These are phyloP conservation scores for Antechinus stuartii DNA, from an alignment of 2,113 vertebrate genomes.

Conservation along the genomic window DNA sequence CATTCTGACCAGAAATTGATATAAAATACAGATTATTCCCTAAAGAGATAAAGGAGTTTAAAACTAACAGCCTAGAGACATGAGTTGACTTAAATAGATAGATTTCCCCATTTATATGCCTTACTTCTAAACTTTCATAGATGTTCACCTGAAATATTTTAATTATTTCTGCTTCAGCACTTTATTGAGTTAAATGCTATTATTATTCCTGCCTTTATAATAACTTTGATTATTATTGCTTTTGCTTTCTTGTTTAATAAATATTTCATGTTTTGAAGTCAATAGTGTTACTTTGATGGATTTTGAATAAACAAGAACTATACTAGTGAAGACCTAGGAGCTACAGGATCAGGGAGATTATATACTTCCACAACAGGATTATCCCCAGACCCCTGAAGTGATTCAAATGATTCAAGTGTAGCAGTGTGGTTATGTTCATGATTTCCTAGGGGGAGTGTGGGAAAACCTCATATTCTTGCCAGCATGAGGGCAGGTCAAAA, in stretches of 20 bases:
- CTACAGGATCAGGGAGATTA: neutral
- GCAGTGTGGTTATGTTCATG: too few relatives aligned
- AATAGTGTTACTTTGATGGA: neutral
- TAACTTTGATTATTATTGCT: neutral
- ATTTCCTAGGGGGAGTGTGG: neutral
- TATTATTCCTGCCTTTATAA: neutral
- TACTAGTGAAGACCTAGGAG: neutral
- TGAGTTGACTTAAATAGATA: neutral
- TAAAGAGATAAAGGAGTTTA: neutral
- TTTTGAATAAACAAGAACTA: neutral
- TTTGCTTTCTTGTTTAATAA: neutral
- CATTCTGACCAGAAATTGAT: neutral
- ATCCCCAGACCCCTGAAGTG: neutral
- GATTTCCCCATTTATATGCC: neutral
- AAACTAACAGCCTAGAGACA: neutral
- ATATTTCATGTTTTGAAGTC: neutral
- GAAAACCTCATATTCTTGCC: neutral
- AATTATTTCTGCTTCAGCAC: neutral
- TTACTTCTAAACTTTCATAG: neutral
- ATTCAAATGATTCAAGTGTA: neutral
- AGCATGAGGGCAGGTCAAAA: neutral
- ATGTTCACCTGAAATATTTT: neutral
- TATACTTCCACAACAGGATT: neutral
- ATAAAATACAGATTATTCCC: neutral
- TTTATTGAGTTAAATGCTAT: neutral